Evolutionary conservation across 2,797 vertebrate species (phyloP), one percentile per base, ranked within the genome.

Genomic region (Sebastes hubbsi): DNA sequence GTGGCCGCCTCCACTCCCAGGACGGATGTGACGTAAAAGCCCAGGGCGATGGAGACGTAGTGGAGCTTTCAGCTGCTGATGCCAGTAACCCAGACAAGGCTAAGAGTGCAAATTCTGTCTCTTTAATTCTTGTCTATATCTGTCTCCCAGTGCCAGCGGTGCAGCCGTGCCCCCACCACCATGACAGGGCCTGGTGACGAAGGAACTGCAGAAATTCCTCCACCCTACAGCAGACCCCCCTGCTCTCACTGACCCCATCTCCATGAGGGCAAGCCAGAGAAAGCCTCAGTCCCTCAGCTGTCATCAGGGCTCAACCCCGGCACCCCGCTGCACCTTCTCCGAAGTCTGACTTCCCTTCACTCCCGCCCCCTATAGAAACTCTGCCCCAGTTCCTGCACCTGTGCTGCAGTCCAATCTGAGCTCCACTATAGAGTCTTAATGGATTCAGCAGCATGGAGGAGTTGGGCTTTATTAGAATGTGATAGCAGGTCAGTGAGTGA

Each of bases 61-160:
- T 66, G 81, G 80, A 72, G 83, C 83, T 59, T 78, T 92, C 95
- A 95, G 94, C 95, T 95, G 94, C 92, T 85, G 77, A 91, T 87
- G 88, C 91, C 94, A 84, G 85, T 95, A 92, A 95, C 87, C 81
- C 85, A 87, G 88, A 87, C 92, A 86, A 86, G 93, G 89, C 81
- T 82, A 92, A 89, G 83, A 87, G 91, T 79, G 88, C 84, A 83
- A 90, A 93, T 89, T 92, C 81, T 80, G 72, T 72, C 90, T 89
- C 91, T 88, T 92, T 92, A 90, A 92, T 94, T 91, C 89, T 90
- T 76, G 79, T 95, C 95, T 96, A 96, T 93, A 96, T 95, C 84
- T 65, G 94, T 95, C 94, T 87, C 66, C 65, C 74, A 52, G 81
- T 72, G 88, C 90, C 89, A 89, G 85, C 38, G 73, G 87, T 73